Percentiles rank a stretch among this genome's conserved stretches.
Conservation (phyloP, 2,113 vertebrate genomes). For the Bos javanicus region DNA sequence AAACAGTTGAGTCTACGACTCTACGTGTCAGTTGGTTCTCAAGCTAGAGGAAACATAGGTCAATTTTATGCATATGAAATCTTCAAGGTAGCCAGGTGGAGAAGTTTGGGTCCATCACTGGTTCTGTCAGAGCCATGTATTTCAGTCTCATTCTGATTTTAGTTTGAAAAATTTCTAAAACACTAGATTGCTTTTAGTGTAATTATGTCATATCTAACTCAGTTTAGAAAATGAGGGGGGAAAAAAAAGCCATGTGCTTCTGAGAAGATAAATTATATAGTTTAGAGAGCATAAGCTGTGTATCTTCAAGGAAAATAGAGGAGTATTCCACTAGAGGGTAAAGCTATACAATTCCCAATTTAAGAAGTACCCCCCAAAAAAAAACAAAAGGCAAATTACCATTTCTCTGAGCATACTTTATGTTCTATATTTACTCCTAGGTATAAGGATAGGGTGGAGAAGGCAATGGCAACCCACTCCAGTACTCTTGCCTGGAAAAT, state of each 20-base stretch:
- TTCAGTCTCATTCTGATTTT: neutral
- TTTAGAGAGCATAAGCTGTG: neutral
- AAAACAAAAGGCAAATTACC: neutral
- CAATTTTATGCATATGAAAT: neutral
- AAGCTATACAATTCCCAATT: neutral
- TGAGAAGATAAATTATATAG: neutral
- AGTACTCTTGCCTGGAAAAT: no score
- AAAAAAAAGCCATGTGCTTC: neutral
- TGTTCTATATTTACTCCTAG: neutral
- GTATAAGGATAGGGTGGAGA: neutral
- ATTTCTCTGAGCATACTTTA: neutral
- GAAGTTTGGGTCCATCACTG: neutral
- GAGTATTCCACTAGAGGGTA: neutral
- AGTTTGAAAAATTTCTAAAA: neutral
- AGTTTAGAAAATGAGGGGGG: neutral
- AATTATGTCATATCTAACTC: neutral
- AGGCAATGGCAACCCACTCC: no score
- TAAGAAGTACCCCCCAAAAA: neutral
- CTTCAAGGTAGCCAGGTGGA: neutral
- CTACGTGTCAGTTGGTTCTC: neutral
- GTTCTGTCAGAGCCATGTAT: rapidly evolving
- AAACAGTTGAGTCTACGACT: neutral
- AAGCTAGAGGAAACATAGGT: neutral
- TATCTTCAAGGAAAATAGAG: neutral
- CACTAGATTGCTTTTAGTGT: neutral